Evolutionary conservation across 2,113 vertebrate genomes (phyloP), one percentile per base, ranked within the genome.

Genomic region (Lamprologus speciosus): DNA sequence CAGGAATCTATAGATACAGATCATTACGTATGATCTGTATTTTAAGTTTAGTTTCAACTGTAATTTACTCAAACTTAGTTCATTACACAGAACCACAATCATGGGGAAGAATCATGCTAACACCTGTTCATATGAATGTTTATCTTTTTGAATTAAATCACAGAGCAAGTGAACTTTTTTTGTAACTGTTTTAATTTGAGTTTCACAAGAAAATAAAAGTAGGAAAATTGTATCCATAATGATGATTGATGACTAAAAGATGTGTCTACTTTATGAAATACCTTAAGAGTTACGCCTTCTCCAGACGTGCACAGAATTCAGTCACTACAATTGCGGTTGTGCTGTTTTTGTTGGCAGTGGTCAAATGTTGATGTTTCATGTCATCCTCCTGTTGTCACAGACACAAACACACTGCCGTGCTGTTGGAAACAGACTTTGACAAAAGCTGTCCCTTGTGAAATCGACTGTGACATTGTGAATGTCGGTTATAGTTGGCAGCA

Each of bases 331-430:
- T 82, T 19, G 19, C 5, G 3, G 63, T 68, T 2, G 10, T 68
- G 12, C n/a, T 85, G 60, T 83, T 88, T 85, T 79, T 75, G 53
- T 57, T 88, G 83, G 80, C 86, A 45, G 53, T 16, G 26, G 26
- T 37, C 6, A 11, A 50, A 87, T 86, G 86, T 93, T 91, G 85
- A 84, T 47, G 55, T 89, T 91, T 83, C 57, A 17, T 19, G 17
- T 80, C 84, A 75, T 85, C 68, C n/a, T 35, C 21, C 57, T 40
- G 88, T 90, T 88, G 58, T 82, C 58, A 73, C 80, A 84, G 73
- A 50, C 23, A 23, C 2, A 45, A n/a, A 82, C 58, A 42, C 8
- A n/a, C 60, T 54, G 79, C 8, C 7, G 7, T 63, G 82, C 80
- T 60, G 82, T 35, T n/a, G 42, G 78, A 84, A 51, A 82, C 47